Base-by-base conservation (phyloP, 1,140 invertebrate genomes). In the Leptopilina clavipes region DNA sequence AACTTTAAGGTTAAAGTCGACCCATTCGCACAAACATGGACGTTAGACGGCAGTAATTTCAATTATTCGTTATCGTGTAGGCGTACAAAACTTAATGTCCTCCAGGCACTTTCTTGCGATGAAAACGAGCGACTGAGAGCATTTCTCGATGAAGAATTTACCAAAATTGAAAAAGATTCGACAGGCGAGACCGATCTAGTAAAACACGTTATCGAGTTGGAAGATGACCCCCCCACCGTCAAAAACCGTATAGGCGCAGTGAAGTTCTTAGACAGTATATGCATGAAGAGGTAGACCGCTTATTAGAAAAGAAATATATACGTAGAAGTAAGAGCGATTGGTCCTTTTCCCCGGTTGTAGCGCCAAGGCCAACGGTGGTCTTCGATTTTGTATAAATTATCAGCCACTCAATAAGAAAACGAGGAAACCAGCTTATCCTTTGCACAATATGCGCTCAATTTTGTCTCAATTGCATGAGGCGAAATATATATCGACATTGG, bases 1-100 rank as follows among this genome's bases (percentile, higher is more conserved):
- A 31, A 22, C n/a, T 74, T 74, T 31, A 25, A 74, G 5, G 54
- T 74, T 18, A n/a, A 12, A 11, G 59, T 59, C 6, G 14, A 74
- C 31, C 52, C 73, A n/a, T 43, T 10, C n/a, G 9, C 31, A 9
- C 48, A 17, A 44, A 65, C 54, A 7, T 74, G 40, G 40, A 25
- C 45, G 2, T 59, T 25, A 12, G 10, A 25, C 10, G 19, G 56
- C 10, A 31, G 56, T 25, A 59, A 59, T 25, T 25, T 25, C 18
- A 2, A 59, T 3, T 59, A 31, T 10, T 19, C 56, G 3, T 25
- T 59, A 12, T 6, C 3, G 11, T 12, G 22, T 18, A 7, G 56
- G 10, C 9, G 9, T 25, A 12, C 0, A 2, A 11, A 11, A 10
- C 8, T 59, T 9, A 9, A 10, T 12, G 0, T 22, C 3, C 17